phyloP scores from a whole-genome alignment of 1,140 invertebrate genomes.

The Chironomus tepperi region DNA sequence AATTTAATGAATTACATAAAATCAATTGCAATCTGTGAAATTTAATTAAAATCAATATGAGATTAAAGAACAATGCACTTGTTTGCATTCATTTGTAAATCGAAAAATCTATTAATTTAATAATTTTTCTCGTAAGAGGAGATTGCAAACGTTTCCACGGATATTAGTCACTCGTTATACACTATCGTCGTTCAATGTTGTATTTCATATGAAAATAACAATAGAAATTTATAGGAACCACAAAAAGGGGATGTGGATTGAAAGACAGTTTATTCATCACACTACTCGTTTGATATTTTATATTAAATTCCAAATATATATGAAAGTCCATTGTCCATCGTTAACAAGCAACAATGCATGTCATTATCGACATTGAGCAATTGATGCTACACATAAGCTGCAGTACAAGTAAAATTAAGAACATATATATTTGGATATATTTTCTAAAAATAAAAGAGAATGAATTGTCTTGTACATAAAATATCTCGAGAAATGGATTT shows the following conservation, averaged over 20 bases:
- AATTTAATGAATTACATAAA: neutral
- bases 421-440: too few species aligned
- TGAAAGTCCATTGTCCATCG: neutral
- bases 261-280: neutral
- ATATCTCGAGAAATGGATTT: too few species aligned
- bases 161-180: neutral
- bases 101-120: neutral
- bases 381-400: too few species aligned
- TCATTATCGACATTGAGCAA: constrained; percentile 1
- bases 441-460: too few species aligned
- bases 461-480: too few species aligned
- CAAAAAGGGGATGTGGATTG: neutral
- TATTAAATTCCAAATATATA: constrained; percentile 15
- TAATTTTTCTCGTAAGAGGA: neutral
- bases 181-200: neutral
- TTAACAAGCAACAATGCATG: constrained; percentile 8
- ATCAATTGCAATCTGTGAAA: constrained; percentile 8
- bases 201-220: neutral
- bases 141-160: neutral
- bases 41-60: constrained; percentile 4
- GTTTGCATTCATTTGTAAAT: neutral
- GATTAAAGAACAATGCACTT: neutral
- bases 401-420: too few species aligned
- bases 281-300: neutral
- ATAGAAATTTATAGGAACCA: neutral